Evolutionary conservation across 1,140 invertebrate species (phyloP).

Genomic region (Lepidurus packardi): DNA sequence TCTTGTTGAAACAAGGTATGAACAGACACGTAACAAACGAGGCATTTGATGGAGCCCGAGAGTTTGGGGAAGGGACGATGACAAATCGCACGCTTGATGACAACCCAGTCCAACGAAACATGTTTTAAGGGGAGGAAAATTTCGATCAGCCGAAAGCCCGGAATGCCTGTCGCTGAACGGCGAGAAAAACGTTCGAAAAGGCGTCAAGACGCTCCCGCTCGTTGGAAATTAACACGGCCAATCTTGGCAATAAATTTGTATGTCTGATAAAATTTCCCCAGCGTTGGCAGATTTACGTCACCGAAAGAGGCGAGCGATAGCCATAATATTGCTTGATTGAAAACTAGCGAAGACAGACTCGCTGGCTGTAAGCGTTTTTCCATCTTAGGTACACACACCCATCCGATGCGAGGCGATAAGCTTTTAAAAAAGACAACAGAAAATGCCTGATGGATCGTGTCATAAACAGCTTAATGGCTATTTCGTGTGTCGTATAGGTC

Average conservation of each 20-base stretch:
- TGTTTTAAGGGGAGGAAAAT: too few relatives aligned
- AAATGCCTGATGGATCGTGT: conserved; percentile 8
- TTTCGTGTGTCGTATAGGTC: neutral
- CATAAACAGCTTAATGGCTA: conserved; percentile 12
- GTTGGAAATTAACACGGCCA: neutral
- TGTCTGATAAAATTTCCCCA: neutral
- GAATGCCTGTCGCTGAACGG: too few relatives aligned
- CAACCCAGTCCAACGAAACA: neutral
- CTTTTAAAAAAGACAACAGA: neutral
- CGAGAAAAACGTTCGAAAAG: neutral
- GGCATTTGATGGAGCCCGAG: neutral
- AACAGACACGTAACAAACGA: conserved; percentile 2
- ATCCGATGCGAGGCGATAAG: neutral
- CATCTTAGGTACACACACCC: neutral
- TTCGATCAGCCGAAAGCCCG: too few relatives aligned
- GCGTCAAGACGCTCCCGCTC: neutral
- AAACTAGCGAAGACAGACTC: neutral
- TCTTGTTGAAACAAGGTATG: neutral
- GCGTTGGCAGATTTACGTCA: neutral
- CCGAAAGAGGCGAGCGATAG: neutral
- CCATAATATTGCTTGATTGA: neutral
- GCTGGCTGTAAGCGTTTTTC: neutral
- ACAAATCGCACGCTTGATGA: neutral
- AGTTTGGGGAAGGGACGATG: neutral
- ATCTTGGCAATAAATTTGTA: neutral